Evolutionary conservation across 2,797 vertebrate species (phyloP).

Genomic region (Chaunax sp.): DNA sequence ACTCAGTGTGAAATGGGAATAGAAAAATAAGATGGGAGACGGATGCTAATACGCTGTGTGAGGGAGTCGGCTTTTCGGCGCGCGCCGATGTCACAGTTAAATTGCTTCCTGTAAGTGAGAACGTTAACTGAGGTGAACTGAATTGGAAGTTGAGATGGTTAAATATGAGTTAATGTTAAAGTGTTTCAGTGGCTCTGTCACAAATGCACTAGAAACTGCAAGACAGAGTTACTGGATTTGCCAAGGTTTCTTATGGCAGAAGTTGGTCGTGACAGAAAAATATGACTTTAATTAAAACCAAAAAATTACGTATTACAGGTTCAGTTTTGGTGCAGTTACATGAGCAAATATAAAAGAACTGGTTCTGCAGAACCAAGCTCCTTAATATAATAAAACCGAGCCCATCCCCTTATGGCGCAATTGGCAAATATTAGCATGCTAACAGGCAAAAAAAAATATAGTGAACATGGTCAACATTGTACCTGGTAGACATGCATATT

Average conservation of each 20-base stretch:
- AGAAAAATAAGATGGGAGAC: constrained; percentile 1
- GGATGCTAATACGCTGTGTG: not conserved
- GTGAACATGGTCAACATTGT: too few relatives aligned
- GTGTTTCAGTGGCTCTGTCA: not conserved
- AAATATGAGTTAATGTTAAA: constrained; percentile 2
- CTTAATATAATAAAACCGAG: too few relatives aligned
- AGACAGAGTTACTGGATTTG: too few relatives aligned
- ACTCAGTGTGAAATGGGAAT: constrained; percentile 1
- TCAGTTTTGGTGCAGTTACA: too few relatives aligned
- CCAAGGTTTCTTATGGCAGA: too few relatives aligned
- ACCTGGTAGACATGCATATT: too few relatives aligned
- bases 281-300: too few relatives aligned
- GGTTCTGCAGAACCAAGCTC: too few relatives aligned
- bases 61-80: not conserved
- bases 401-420: not conserved
- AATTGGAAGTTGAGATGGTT: not conserved
- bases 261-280: too few relatives aligned
- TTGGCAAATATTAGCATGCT: not conserved
- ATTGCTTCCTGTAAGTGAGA: constrained; percentile 7
- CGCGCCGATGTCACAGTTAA: not conserved
- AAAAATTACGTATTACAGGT: too few relatives aligned
- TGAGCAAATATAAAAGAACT: too few relatives aligned
- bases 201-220: not conserved
- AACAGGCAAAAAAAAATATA: not conserved
- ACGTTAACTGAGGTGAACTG: constrained; percentile 1